A percentile compares a stretch with the other conserved stretches of the same genome.
Evolutionary conservation across 1,140 invertebrate species (phyloP).

Genomic region (Mya arenaria): DNA sequence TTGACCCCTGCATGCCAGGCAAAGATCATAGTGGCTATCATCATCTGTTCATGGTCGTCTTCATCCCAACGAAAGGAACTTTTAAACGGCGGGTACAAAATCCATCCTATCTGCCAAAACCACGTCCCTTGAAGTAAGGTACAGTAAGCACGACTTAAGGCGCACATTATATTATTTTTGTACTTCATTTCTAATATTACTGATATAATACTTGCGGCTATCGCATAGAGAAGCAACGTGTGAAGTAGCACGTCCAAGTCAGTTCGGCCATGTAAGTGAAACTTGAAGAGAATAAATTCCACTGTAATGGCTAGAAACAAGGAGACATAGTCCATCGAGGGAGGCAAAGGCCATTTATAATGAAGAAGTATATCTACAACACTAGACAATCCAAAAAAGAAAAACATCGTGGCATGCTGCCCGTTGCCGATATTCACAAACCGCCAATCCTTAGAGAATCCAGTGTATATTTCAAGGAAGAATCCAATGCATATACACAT

Average conservation of each 20-base stretch:
- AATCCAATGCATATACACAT: slow-evolving; percentile 78
- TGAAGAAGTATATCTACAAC: slow-evolving; percentile 80
- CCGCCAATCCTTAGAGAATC: slow-evolving; percentile 76
- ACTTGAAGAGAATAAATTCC: slow-evolving; percentile 82
- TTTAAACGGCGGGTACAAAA: slow-evolving; percentile 81
- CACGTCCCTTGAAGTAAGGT: slow-evolving; percentile 83
- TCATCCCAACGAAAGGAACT: slow-evolving; percentile 78
- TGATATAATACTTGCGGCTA: slow-evolving; percentile 72
- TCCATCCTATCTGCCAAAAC: slow-evolving; percentile 83
- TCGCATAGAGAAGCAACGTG: slow-evolving; percentile 81
- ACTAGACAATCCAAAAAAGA: slow-evolving; percentile 82
- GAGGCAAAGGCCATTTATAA: slow-evolving; percentile 78
- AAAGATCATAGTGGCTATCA: slow-evolving; percentile 82
- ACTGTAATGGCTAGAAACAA: slow-evolving; percentile 79
- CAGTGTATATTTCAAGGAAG: slow-evolving; percentile 78
- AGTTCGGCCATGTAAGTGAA: slow-evolving; percentile 82
- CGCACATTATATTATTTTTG: slow-evolving; percentile 76
- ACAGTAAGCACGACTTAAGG: slow-evolving; percentile 79
- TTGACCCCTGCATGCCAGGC: slow-evolving; percentile 80
- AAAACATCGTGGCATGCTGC: slow-evolving; percentile 84
- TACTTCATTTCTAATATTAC: slow-evolving; percentile 80
- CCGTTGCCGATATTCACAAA: slow-evolving; percentile 81
- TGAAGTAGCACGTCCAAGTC: slow-evolving; percentile 82
- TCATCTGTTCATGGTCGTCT: slow-evolving; percentile 81
- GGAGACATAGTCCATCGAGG: slow-evolving; percentile 80